These are phyloP conservation scores for Chloroceryle inda DNA, from an alignment of 2,797 vertebrate genomes.

Conservation along the genomic window DNA sequence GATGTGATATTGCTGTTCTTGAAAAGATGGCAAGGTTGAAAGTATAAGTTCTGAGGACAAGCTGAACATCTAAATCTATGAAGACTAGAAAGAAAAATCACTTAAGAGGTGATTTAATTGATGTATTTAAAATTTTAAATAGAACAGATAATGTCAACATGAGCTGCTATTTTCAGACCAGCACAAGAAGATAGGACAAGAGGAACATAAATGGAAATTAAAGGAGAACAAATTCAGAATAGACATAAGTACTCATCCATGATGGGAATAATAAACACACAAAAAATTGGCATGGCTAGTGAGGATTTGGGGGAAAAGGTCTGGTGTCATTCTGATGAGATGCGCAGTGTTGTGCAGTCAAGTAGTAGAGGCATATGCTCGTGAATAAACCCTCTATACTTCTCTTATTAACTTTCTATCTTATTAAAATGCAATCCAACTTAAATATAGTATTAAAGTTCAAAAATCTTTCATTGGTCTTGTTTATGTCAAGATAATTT, in stretches of 20 bases:
- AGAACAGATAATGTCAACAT: constrained; percentile 73
- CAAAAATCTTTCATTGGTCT: neutral
- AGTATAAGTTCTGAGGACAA: constrained; percentile 60
- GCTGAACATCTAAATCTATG: constrained; percentile 56
- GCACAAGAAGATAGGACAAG: constrained; percentile 63
- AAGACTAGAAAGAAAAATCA: constrained; percentile 64
- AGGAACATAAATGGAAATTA: constrained; percentile 71
- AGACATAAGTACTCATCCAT: constrained; percentile 57
- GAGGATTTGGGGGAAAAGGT: constrained; percentile 45
- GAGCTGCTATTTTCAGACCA: constrained; percentile 68
- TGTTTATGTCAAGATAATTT: neutral
- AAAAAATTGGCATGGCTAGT: constrained; percentile 38
- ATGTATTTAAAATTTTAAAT: constrained; percentile 77
- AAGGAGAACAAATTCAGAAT: constrained; percentile 74
- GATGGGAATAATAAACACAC: constrained; percentile 70
- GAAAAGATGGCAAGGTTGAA: constrained; percentile 75
- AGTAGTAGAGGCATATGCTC: neutral
- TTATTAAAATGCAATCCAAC: constrained; percentile 2
- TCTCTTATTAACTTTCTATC: neutral
- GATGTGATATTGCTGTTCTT: constrained; percentile 55
- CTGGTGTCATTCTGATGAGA: constrained; percentile 11
- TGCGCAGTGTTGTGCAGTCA: neutral
- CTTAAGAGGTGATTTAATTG: constrained; percentile 73
- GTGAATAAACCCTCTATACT: neutral
- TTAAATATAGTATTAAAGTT: neutral